Percentiles rank a stretch among this genome's conserved stretches.
These are phyloP conservation scores for Carlito syrichta DNA, from an alignment of 2,113 vertebrate species.

Conservation along the genomic window DNA sequence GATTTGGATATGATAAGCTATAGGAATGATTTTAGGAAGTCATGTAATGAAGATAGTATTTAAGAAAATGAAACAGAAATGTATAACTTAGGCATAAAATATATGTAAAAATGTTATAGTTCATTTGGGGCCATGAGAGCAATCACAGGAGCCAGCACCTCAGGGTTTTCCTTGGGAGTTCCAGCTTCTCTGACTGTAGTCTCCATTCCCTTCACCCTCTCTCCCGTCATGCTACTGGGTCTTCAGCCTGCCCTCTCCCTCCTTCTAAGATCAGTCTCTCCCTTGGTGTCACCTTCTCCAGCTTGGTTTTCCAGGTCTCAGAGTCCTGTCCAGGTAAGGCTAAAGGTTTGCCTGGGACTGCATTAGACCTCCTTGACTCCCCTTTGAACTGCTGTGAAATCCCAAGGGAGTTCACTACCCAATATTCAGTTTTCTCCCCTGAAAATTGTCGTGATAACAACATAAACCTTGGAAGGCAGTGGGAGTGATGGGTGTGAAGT, in stretches of 20 bases:
- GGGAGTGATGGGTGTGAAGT: background rate
- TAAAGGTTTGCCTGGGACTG: background rate
- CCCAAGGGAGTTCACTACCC: too few relatives aligned
- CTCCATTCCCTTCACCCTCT: background rate
- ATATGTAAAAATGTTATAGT: background rate
- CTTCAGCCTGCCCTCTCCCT: background rate
- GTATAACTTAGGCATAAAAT: background rate
- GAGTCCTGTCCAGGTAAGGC: too few relatives aligned
- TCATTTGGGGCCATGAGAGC: background rate
- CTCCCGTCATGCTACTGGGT: fast-evolving
- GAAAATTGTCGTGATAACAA: fast-evolving
- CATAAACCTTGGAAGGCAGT: background rate
- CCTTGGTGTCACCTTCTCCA: background rate
- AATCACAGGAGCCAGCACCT: too few relatives aligned
- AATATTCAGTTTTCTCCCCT: background rate
- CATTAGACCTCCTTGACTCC: too few relatives aligned
- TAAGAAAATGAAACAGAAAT: background rate
- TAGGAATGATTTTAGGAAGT: background rate
- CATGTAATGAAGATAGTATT: background rate
- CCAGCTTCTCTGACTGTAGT: fast-evolving
- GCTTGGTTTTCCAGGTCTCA: too few relatives aligned
- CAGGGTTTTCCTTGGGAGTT: background rate
- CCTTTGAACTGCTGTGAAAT: background rate
- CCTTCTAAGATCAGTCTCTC: fast-evolving
- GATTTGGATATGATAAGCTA: background rate